Percentiles rank a stretch among this genome's conserved stretches.
These are phyloP conservation scores for Unio pictorum DNA, from an alignment of 2,888 invertebrate species.

Conservation along the genomic window DNA sequence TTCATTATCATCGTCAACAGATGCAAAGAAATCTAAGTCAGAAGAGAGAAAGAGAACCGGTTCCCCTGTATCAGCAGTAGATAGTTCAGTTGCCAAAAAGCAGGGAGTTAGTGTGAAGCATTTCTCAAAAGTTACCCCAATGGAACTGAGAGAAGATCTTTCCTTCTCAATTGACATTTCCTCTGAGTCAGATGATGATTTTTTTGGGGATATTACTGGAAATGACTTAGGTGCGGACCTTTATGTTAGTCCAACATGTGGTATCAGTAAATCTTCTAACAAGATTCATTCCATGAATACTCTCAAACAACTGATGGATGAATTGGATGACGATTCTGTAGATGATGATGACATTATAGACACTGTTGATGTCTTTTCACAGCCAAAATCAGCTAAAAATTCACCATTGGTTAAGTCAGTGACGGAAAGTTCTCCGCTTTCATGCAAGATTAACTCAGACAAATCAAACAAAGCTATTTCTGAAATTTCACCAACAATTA, in stretches of 20 bases:
- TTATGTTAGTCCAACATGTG: constrained; percentile 14
- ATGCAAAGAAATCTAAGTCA: too few species aligned
- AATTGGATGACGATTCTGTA: constrained; percentile 16
- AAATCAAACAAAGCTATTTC: constrained; percentile 3
- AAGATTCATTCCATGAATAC: constrained; percentile 20
- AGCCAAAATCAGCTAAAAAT: constrained; percentile 2
- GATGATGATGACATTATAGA: constrained; percentile 27
- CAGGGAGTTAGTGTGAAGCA: too few species aligned
- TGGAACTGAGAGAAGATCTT: constrained; percentile 25
- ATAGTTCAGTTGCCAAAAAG: too few species aligned
- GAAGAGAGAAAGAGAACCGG: too few species aligned
- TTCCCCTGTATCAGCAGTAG: too few species aligned
- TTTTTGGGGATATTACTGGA: too few species aligned
- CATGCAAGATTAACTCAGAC: too few species aligned
- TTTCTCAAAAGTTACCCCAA: constrained; percentile 21
- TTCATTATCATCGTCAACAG: too few species aligned
- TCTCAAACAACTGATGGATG: constrained; percentile 26
- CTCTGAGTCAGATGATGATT: too few species aligned
- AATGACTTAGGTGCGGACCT: too few species aligned
- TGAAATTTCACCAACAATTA: constrained; percentile 7
- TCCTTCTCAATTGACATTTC: constrained; percentile 23
- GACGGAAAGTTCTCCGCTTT: too few species aligned
- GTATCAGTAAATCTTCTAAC: constrained; percentile 24
- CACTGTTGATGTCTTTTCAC: constrained; percentile 24
- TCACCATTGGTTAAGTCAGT: too few species aligned